These are phyloP conservation scores for Amorpha juglandis DNA, from an alignment of 2,888 invertebrate species.

Conservation along the genomic window DNA sequence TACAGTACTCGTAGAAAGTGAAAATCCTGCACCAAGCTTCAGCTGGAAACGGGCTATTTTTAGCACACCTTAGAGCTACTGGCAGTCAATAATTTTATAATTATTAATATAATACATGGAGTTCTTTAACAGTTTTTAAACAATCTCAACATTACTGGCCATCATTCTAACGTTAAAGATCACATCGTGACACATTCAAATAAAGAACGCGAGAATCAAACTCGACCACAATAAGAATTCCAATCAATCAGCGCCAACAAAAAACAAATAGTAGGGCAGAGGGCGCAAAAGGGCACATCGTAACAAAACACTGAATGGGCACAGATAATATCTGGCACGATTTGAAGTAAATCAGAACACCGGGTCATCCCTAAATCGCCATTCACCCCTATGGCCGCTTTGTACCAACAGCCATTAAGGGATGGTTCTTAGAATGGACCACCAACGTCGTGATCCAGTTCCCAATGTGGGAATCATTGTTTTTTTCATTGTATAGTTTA, in stretches of 20 bases:
- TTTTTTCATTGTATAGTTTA: constrained; percentile 46
- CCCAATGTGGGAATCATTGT: constrained; percentile 58
- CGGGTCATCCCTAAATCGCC: constrained; percentile 64
- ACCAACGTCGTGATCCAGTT: constrained; percentile 74
- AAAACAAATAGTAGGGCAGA: constrained; percentile 50
- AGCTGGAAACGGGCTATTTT: no score
- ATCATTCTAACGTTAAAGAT: neutral
- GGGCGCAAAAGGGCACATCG: constrained; percentile 35
- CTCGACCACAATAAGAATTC: neutral
- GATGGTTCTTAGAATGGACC: constrained; percentile 77
- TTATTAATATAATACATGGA: no score
- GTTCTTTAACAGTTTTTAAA: neutral
- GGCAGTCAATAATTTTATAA: no score
- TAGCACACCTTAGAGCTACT: no score
- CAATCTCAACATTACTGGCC: neutral
- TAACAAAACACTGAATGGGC: constrained; percentile 72
- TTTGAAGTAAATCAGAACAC: constrained; percentile 78
- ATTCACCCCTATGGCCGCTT: constrained; percentile 59
- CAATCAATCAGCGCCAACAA: constrained; percentile 35
- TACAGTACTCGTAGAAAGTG: no score
- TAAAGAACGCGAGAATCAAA: constrained; percentile 3
- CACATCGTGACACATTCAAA: neutral
- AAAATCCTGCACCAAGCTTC: no score
- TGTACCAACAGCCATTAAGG: constrained; percentile 61
- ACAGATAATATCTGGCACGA: constrained; percentile 76